Base-by-base conservation (phyloP, 1,140 invertebrate species). In the Meloidogyne floridensis region DNA sequence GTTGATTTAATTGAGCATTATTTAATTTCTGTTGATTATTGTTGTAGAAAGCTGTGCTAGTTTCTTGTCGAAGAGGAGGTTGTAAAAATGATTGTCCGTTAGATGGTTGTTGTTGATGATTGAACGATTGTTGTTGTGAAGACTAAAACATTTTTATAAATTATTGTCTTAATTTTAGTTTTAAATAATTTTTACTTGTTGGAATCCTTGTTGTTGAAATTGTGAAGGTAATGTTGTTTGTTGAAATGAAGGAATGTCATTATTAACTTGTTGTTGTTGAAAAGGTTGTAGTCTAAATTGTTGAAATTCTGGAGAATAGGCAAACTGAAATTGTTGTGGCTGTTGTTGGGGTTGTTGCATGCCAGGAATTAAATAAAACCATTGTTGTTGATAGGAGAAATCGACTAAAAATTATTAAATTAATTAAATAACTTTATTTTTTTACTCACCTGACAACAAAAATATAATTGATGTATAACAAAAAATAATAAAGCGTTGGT, bases 171-270 rank as follows among this genome's bases (percentile, higher is more conserved):
- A 11, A 13, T 59, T 15, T 5, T 59, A 1, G 5, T 65, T 65
- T 65, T 6, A 4, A n/a, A n/a, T 65, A 7, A 65, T 54, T 54
- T 7, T 5, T 65, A n/a, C 59, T 65, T 65, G n/a, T 59, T 59
- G 56, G 6, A 59, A 59, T 59, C 56, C 56, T 15, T 59, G 56
- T 59, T 59, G 56, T n/a, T 65, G 59, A 59, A 13, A 13, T n/a
- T 65, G 59, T n/a, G n/a, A 65, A n/a, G 59, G 15, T 59, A 59
- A 59, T 7, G 56, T 59, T 65, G 59, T n/a, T 4, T 4, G n/a
- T 65, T 65, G 59, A 65, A 65, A 65, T 65, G 59, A 65, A 65
- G 59, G 59, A 6, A 65, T 65, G n/a, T 65, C 59, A 65, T 65
- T 65, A 65, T 65, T 65, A n/a, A 65, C 59, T n/a, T 65, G 59